Base-by-base conservation (phyloP, 1,140 invertebrate species). In the Hycleus cichorii region DNA sequence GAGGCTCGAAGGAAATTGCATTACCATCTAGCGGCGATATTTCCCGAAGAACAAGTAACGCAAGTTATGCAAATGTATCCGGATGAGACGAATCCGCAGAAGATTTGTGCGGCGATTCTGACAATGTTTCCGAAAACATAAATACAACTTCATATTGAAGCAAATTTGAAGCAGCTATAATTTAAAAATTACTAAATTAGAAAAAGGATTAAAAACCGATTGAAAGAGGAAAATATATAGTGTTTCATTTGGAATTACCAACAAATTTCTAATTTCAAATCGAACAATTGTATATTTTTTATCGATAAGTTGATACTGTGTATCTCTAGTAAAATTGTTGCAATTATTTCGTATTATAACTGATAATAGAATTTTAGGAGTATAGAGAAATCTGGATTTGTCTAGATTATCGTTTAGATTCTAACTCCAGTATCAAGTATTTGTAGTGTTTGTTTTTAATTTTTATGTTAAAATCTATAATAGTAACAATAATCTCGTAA, bases 31-130 rank as follows among this genome's bases (percentile, higher is more conserved):
- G 82, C 88, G 7, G 88, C 85, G 39, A 85, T 95, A 39, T 96
- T 96, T 72, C 91, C 92, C 0, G 88, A 92, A 69, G 86, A 90
- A 56, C 88, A 93, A 72, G 93, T 97, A 1, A 81, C 83, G 25
- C 81, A 86, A 27, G 91, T 88, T 0, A 90, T 96, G 88, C 81
- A 86, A 47, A 71, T 88, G 44, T 88, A 90, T 75, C 93, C 93
- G 0, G 86, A 91, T 32, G 90, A 94, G 72, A 91, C 84, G 1
- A 88, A 95, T 74, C 84, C 91, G 0, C 86, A 94, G 67, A 87
- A 87, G 66, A 89, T 96, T 62, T 96, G 92, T 76, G 87, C 89
- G 39, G 85, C 89, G 54, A 91, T 96, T 61, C 74, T 95, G 51
- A 77, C 80, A 24, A 85, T 88, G 78, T 88, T 87, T 76, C 83